phyloP scores from a whole-genome alignment of 2,113 vertebrate species.

The Glareola pratincola region DNA sequence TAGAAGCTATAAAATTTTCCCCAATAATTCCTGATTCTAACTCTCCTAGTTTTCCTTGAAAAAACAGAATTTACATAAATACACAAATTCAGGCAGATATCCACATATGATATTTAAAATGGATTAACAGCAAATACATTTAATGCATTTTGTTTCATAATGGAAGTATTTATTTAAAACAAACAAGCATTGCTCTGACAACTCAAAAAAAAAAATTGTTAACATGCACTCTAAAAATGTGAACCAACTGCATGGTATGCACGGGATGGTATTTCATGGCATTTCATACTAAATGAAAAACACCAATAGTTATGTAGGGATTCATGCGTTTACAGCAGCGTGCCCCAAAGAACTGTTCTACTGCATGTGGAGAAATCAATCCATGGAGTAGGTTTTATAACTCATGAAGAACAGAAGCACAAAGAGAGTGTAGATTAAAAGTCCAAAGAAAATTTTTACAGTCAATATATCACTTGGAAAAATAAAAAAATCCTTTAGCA shows the following conservation, averaged over 20 bases:
- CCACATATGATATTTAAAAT: neutral
- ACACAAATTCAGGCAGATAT: neutral
- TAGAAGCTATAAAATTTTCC: neutral
- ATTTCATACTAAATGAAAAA: neutral
- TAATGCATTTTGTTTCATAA: neutral
- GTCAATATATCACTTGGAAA: neutral
- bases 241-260: neutral
- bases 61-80: neutral
- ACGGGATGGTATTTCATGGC: neutral
- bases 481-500: neutral
- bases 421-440: neutral
- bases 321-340: neutral
- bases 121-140: neutral
- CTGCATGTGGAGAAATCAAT: neutral
- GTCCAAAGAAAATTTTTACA: neutral
- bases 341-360: neutral
- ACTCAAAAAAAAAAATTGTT: neutral
- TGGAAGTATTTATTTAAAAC: neutral
- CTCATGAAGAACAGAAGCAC: neutral
- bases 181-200: neutral
- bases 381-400: neutral
- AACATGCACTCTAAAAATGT: neutral
- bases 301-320: fast-evolving
- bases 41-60: neutral
- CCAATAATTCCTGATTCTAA: neutral